phyloP scores from a whole-genome alignment of 2,113 vertebrate species.

The Chloroceryle aenea region DNA sequence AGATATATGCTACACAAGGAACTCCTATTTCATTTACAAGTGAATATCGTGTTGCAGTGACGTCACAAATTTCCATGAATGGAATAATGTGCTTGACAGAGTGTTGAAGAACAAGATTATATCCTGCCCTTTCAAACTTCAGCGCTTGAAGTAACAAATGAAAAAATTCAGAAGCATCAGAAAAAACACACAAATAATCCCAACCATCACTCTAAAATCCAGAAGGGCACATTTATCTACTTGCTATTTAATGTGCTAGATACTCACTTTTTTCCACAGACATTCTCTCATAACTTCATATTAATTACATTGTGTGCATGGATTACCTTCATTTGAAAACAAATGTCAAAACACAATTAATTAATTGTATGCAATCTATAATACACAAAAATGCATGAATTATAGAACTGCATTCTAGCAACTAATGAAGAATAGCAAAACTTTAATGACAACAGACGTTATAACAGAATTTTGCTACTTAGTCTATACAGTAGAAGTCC shows the following conservation, averaged over 20 bases:
- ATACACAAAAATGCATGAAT: neutral
- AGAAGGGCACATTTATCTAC: neutral
- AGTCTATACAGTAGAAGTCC: neutral
- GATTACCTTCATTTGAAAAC: neutral
- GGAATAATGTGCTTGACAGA: neutral
- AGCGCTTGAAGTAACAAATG: neutral
- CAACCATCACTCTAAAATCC: neutral
- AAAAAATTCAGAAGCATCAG: slow-evolving; percentile 4
- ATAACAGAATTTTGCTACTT: neutral
- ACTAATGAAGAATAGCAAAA: neutral
- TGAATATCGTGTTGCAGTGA: neutral
- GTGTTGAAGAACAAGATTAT: neutral
- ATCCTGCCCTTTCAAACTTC: neutral
- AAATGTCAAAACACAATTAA: neutral
- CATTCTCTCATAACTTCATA: neutral
- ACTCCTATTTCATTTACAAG: slow-evolving; percentile 1
- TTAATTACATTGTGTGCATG: neutral
- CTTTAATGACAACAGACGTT: neutral
- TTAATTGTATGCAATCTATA: neutral
- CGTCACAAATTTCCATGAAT: neutral
- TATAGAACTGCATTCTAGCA: neutral
- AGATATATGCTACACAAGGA: neutral
- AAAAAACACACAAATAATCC: neutral
- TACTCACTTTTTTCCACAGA: neutral
- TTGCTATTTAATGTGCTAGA: neutral